Percentiles rank a stretch among this genome's conserved stretches.
Evolutionary conservation across 2,888 invertebrate species (phyloP).

Genomic region (Hoplodrina ambigua): DNA sequence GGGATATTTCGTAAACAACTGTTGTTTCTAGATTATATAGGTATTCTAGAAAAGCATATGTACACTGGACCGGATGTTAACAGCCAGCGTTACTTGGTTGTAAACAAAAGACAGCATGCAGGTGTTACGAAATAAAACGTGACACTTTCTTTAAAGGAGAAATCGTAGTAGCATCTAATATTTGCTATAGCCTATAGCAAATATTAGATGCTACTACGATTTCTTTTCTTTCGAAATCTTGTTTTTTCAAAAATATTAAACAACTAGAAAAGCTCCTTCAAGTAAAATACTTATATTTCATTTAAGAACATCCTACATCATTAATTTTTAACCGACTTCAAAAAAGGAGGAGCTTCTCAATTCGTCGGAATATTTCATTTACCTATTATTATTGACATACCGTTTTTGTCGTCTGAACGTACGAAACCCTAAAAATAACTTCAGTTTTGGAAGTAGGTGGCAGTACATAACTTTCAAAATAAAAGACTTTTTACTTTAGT

Average conservation of each 20-base stretch:
- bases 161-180: conserved; percentile 17
- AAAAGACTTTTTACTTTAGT: too few relatives aligned
- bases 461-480: too few relatives aligned
- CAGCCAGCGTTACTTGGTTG: conserved; percentile 2
- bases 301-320: neutral
- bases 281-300: conserved; percentile 3
- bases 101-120: conserved; percentile 35
- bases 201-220: neutral
- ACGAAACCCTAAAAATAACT: too few relatives aligned
- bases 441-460: too few relatives aligned
- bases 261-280: neutral
- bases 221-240: conserved; percentile 7
- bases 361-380: too few relatives aligned
- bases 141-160: conserved; percentile 37
- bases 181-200: too few relatives aligned
- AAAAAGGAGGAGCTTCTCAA: too few relatives aligned
- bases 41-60: conserved; percentile 8
- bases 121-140: conserved; percentile 33
- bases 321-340: too few relatives aligned
- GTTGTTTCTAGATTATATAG: conserved; percentile 19
- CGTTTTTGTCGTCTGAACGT: too few relatives aligned
- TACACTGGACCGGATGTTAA: conserved; percentile 20
- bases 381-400: too few relatives aligned
- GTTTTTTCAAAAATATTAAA: conserved; percentile 18
- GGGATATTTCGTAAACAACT: conserved; percentile 16